Evolutionary conservation across 2,888 invertebrate genomes (phyloP).

Genomic region (Neria commutata): DNA sequence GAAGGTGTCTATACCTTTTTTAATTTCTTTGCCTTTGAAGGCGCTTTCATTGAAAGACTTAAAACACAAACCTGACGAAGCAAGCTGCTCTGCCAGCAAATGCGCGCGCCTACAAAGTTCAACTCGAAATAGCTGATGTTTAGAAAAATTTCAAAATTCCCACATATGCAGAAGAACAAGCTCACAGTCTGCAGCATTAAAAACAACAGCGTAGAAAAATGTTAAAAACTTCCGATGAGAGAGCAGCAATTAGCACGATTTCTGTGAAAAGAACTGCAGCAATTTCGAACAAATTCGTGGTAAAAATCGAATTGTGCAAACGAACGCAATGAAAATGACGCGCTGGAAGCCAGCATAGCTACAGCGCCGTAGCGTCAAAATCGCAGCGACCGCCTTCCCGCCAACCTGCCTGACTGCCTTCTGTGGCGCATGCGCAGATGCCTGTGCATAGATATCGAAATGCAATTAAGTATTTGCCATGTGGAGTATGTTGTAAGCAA

Average conservation of each 20-base stretch:
- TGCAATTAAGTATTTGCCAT: conserved; percentile 58
- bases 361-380: not conserved
- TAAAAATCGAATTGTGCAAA: conserved; percentile 38
- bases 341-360: not conserved
- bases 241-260: conserved; percentile 50
- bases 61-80: too few species aligned
- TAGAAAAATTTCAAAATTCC: too few species aligned
- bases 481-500: too few species aligned
- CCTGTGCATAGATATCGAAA: conserved; percentile 59
- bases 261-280: conserved; percentile 43
- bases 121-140: too few species aligned
- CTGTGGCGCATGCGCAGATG: conserved; percentile 38
- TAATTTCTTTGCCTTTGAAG: too few species aligned
- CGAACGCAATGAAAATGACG: not conserved
- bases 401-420: conserved; percentile 10
- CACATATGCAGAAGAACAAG: too few species aligned
- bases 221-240: conserved; percentile 40
- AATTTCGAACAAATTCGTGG: conserved; percentile 45
- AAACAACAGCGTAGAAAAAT: too few species aligned
- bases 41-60: too few species aligned
- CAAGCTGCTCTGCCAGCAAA: too few species aligned
- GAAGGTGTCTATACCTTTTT: too few species aligned
- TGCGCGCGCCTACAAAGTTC: too few species aligned
- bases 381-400: not conserved
- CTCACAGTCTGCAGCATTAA: too few species aligned